Base-by-base conservation (phyloP, 2,797 vertebrate species). In the Melanotaenia pygmaea region DNA sequence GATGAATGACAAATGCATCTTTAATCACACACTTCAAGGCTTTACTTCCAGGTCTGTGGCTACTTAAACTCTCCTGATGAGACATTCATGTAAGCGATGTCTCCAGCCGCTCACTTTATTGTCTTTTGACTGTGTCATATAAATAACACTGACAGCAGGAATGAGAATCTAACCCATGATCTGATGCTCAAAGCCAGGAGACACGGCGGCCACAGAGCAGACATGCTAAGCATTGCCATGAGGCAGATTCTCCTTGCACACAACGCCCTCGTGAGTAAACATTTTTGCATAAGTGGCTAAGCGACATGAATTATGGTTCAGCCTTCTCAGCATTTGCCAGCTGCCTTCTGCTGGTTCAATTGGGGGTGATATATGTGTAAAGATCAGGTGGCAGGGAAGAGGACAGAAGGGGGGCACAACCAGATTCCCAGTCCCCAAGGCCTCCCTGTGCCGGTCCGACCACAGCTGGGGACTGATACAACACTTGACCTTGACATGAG, bases 221-320 rank as follows among this genome's bases (percentile, higher is more conserved):
- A 90, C 86, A 88, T 85, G 84, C 79, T 34, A 79, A 87, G 82
- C 84, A 90, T 91, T 73, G 86, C 82, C 76, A 80, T 80, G 72
- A 84, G 90, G 81, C 76, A 77, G 76, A 84, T 83, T 80, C 81
- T 88, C 67, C 51, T 51, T 80, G 67, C 80, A 77, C 83, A 63
- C 81, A 89, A 91, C 91, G 87, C 81, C 82, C 81, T 62, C 79
- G 45, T 86, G 87, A 84, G 92, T 91, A 93, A 94, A 94, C 89
- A 94, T 88, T 92, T 95, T 92, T 91, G 87, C 91, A 92, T 93
- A 89, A 93, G 91, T 86, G 85, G 72, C 77, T 85, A 80, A 89
- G 79, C 47, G 70, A 90, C 87, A 90, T 92, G 89, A 95, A 86
- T 93, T 92, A 94, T 79, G 76, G 85, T 61, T 77, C 51, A 64